Evolutionary conservation across 2,113 vertebrate species (phyloP), one percentile per base, ranked within the genome.

Genomic region (Gobius niger): DNA sequence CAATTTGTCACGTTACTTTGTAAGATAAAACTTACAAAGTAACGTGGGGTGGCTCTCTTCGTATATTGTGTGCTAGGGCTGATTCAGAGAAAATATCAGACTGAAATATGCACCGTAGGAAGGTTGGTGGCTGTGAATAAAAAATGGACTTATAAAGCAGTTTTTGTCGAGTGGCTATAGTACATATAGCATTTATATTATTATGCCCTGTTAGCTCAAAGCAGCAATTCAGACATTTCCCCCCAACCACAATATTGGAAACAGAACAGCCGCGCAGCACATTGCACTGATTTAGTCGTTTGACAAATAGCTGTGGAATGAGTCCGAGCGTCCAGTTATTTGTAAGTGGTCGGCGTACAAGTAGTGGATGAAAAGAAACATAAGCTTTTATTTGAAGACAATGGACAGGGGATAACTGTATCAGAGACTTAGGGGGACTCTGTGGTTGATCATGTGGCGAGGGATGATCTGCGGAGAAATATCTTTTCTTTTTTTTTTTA

Each of bases 261-360:
- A 75, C 87, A 90, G 90, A 82, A 76, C 73, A 60, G 81, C 24
- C n/a, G 68, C 70, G 68, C 72, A 83, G 70, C 86, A 84, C 81
- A 67, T 81, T 86, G 88, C 73, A 85, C 83, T 78, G 78, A 89
- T 89, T 86, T 87, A 82, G 64, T 72, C 52, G 80, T 82, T 90
- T 86, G 83, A 89, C 86, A 84, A 85, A 89, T 85, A 85, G 77
- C 77, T 85, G 66, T 83, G 80, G 84, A 85, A 83, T 84, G 86
- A 82, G 57, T 56, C 46, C 71, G 54, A 46, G 57, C 71, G 52
- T 85, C 81, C 78, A 85, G 80, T 76, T 56, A 5, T 82, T 76
- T 81, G 75, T 71, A 77, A 72, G 77, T 14, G 68, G 68, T 79
- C 81, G 67, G 79, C 79, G 76, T 87, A 73, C 71, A 76, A 83